Base-by-base conservation (phyloP, 2,113 vertebrate genomes). In the Centropus unirufus region DNA sequence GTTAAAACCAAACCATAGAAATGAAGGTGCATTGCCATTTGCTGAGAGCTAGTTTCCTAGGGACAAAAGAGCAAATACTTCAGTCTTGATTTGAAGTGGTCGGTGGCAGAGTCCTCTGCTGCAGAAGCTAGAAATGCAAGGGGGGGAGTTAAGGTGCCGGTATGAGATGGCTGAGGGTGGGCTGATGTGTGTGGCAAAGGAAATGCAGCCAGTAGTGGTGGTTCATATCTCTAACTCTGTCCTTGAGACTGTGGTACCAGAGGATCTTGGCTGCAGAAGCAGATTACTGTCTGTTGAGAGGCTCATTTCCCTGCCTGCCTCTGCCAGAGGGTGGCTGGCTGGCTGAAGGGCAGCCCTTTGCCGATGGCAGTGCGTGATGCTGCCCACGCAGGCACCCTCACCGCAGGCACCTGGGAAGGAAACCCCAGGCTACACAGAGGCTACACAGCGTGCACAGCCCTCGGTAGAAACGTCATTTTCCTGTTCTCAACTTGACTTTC, bases 381-480 rank as follows among this genome's bases (percentile, higher is more conserved):
- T 0, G 4, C 47, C 34, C 26, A 2, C 2, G 1, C 32, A 9
- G 26, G 19, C 36, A 4, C 22, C 44, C 32, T 20, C 26, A 3
- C 51, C 32, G 6, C 59, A 27, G 47, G 3, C 1, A 1, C n/a
- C 18, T 7, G 77, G 54, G n/a, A 49, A 63, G 58, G 27, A 11
- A 21, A 1, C 0, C 0, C 36, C 36, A 36, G 36, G 36, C 36
- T 36, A 36, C 36, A 36, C 36, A 36, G 69, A 88, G 49, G n/a
- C 39, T 81, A 24, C 22, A 51, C 2, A 1, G 14, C 0, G 0
- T 3, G 2, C 8, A 4, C 62, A 72, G 58, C 55, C 6, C 9
- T 64, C 0, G 0, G 32, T 79, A 34, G 46, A 87, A 89, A 70
- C 58, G 40, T 58, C 2, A 0, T 84, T 92, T 79, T 69, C 47